These are phyloP conservation scores for Protosalanx chinensis DNA, from an alignment of 2,797 vertebrate species.

Conservation along the genomic window DNA sequence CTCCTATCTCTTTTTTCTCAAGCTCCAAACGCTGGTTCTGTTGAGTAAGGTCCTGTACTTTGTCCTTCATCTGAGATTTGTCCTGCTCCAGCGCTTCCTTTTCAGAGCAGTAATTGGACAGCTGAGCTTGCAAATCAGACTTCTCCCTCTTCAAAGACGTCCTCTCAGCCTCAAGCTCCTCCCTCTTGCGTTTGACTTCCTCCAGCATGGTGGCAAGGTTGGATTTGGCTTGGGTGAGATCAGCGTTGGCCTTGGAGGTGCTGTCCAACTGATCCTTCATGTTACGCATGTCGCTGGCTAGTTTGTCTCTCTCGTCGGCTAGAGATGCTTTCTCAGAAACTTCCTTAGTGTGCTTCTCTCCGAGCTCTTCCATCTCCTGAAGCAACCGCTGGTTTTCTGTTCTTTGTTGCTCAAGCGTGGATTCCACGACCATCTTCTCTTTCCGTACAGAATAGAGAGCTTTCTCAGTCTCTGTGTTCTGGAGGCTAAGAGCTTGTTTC, in stretches of 20 bases:
- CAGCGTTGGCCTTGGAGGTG: conserved; percentile 61
- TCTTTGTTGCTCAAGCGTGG: conserved; percentile 69
- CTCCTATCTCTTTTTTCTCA: conserved; percentile 71
- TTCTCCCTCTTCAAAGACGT: conserved; percentile 59
- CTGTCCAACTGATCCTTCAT: conserved; percentile 72
- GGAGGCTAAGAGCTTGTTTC: conserved; percentile 65
- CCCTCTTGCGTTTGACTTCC: conserved; percentile 64
- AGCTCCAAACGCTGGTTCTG: conserved; percentile 65
- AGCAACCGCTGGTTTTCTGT: conserved; percentile 67
- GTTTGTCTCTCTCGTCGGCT: conserved; percentile 69
- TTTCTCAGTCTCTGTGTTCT: conserved; percentile 69
- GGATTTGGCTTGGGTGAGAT: conserved; percentile 65
- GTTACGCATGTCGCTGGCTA: conserved; percentile 61
- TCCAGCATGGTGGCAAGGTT: conserved; percentile 70
- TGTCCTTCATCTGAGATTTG: conserved; percentile 39
- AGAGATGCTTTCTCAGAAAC: conserved; percentile 62
- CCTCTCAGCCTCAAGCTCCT: conserved; percentile 61
- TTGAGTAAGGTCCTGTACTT: conserved; percentile 20
- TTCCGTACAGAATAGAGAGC: conserved; percentile 69
- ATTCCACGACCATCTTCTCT: conserved; percentile 77
- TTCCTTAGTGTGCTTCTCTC: conserved; percentile 70
- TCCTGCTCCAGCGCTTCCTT: conserved; percentile 70
- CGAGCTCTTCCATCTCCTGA: conserved; percentile 69
- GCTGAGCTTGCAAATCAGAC: conserved; percentile 62
- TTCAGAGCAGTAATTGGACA: conserved; percentile 66